These are phyloP conservation scores for Sebastes flavidus DNA, from an alignment of 2,797 vertebrate species.

Conservation along the genomic window DNA sequence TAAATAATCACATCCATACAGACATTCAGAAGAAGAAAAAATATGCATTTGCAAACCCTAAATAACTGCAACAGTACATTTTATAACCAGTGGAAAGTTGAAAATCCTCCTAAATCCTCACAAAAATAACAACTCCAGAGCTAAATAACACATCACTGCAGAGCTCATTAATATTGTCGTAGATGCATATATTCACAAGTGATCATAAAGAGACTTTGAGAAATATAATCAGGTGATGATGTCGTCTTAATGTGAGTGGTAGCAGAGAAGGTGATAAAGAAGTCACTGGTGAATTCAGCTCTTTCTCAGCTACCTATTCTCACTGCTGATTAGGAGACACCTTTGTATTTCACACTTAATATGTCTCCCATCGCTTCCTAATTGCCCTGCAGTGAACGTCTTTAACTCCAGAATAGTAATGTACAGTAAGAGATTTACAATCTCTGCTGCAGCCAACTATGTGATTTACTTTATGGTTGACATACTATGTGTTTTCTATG, in stretches of 20 bases:
- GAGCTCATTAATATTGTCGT: not conserved
- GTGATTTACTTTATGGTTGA: not conserved
- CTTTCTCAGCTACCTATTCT: not conserved
- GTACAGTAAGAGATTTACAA: not conserved
- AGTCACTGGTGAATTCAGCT: not conserved
- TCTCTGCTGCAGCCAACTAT: not conserved
- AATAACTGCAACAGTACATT: rapidly evolving
- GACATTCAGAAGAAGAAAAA: no score
- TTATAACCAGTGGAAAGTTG: not conserved
- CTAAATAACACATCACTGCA: not conserved
- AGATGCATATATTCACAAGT: not conserved
- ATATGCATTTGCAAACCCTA: no score
- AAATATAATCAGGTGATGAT: not conserved
- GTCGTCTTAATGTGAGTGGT: not conserved
- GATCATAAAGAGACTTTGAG: not conserved
- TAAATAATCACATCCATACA: not conserved
- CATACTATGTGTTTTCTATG: not conserved
- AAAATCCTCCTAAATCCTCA: not conserved
- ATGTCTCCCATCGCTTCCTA: not conserved
- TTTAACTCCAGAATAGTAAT: not conserved
- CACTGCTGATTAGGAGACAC: conserved; percentile 4
- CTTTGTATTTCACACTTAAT: conserved; percentile 9
- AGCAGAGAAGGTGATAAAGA: not conserved
- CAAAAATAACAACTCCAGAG: not conserved
- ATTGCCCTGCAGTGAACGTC: not conserved